Conservation (phyloP, 2,113 vertebrate species). For the Gambusia affinis region DNA sequence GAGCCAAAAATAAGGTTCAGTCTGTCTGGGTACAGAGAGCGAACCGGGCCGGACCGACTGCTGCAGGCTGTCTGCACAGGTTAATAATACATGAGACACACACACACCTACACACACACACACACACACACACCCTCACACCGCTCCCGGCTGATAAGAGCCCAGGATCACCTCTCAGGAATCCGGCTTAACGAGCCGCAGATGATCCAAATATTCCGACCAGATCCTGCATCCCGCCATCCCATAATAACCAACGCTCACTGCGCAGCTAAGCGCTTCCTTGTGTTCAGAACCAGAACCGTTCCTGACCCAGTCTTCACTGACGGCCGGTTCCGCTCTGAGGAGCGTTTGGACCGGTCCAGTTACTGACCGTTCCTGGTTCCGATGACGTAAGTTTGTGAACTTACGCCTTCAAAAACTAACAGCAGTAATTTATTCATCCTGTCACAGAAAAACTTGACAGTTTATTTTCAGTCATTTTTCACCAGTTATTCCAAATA, state of each 20-base stretch:
- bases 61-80: background rate
- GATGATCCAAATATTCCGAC: conserved; percentile 34
- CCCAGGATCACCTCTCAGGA: background rate
- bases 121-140: background rate
- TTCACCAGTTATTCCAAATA: too few species aligned
- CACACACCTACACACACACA: background rate
- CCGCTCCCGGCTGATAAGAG: conserved; percentile 44
- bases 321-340: background rate
- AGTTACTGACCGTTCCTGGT: too few species aligned
- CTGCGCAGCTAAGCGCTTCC: conserved; percentile 58
- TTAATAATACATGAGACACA: conserved; percentile 76
- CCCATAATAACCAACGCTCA: background rate
- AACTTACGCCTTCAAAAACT: background rate
- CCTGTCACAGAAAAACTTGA: too few species aligned
- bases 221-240: conserved; percentile 19
- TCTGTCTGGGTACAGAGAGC: background rate
- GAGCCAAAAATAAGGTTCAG: conserved; percentile 15
- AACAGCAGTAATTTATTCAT: background rate
- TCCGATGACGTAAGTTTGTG: background rate
- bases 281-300: conserved; percentile 50
- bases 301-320: background rate
- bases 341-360: background rate
- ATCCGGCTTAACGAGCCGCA: conserved; percentile 40
- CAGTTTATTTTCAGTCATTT: too few species aligned
- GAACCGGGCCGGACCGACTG: conserved; percentile 1